Evolutionary conservation across 2,113 vertebrate genomes (phyloP).

Genomic region (Heterocephalus glaber): DNA sequence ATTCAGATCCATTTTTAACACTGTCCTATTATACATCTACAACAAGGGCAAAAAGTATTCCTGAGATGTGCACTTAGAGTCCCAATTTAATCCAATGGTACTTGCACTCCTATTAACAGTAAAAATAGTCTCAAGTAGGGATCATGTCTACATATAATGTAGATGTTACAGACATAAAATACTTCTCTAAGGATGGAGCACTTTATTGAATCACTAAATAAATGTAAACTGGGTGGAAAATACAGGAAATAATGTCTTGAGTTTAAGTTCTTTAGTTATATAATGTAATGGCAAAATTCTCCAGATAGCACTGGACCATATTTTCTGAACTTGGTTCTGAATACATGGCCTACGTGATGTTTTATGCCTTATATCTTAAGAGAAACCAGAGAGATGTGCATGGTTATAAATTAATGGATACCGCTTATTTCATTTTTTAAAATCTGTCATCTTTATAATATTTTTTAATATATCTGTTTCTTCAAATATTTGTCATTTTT

Average conservation of each 20-base stretch:
- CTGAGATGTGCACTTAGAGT: neutral
- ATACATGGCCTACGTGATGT: neutral
- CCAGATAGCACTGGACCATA: neutral
- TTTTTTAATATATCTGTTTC: neutral
- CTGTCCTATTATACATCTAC: neutral
- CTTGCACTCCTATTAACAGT: neutral
- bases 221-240: conserved; percentile 30
- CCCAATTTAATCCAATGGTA: neutral
- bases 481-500: conserved; percentile 16
- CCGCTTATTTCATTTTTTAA: neutral
- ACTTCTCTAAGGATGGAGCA: conserved; percentile 1
- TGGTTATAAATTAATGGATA: neutral
- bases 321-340: conserved; percentile 43
- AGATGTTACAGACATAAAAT: conserved; percentile 43
- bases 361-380: conserved; percentile 8
- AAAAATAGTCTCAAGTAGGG: neutral
- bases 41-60: neutral
- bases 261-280: neutral
- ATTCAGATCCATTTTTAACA: conserved; percentile 24
- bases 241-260: conserved; percentile 22
- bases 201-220: conserved; percentile 41
- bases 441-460: neutral
- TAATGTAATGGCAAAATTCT: neutral
- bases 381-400: neutral
- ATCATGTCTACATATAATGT: neutral